Base-by-base conservation (phyloP, 2,888 invertebrate species). In the Pristionchus arcanus region DNA sequence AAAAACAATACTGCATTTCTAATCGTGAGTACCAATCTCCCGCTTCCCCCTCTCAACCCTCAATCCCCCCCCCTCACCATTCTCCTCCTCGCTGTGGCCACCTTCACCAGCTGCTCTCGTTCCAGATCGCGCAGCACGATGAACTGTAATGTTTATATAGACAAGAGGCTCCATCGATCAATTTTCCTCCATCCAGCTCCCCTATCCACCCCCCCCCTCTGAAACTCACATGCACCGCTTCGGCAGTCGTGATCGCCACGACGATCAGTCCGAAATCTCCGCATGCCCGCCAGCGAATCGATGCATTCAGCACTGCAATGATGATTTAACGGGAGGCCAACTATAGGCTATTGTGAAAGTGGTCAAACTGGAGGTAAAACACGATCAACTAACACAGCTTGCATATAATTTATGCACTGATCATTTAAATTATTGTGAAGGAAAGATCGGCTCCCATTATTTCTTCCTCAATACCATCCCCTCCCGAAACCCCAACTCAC, bases 251-350 rank as follows among this genome's bases (percentile, higher is more conserved):
- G 31, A 88, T 55, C 11, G 87, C 37, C 9, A 88, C 87, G 0
- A 53, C 55, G 21, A 88, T 88, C 31, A 88, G 55, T 16, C 28
- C 74, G 34, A 74, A 42, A 9, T 37, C 53, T 1, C 63, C 87
- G 74, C 87, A 88, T 25, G 28, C 42, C 16, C 19, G 53, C 87
- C 87, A 88, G 11, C 55, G 49, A n/a, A 88, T 88, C 31, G 71
- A 74, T 13, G 74, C 87, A 25, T 74, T 37, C 53, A 55, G 2
- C 34, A 88, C 87, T 88, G 74, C 1, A 88, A 34, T 21, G 9
- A n/a, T 4, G 74, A 19, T 2, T 63, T 25, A n/a, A 49, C 42
- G 42, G 42, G 42, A 49, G 9, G 11, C 42, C 42, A 49, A 49
- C 4, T 7, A 49, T 13, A 49, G 0, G 11, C 9, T 9, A 49